These are phyloP conservation scores for Taphrorychus bicolor DNA, from an alignment of 2,888 invertebrate genomes.

Conservation along the genomic window DNA sequence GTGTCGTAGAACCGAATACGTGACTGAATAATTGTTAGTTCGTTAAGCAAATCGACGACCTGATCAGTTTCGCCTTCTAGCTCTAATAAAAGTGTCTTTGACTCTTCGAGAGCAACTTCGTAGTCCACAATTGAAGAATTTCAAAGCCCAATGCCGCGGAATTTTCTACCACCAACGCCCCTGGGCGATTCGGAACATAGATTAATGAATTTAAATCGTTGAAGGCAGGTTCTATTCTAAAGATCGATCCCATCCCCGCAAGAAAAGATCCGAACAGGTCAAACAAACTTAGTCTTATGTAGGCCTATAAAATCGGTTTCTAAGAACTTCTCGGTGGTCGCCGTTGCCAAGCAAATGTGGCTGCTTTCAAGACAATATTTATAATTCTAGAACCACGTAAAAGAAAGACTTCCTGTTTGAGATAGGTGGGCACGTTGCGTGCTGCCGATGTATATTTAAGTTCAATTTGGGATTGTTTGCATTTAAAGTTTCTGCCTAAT, in stretches of 20 bases:
- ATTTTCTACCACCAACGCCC: background rate
- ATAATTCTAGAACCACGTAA: background rate
- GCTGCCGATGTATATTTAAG: no score
- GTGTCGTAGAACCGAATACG: background rate
- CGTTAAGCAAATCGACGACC: background rate
- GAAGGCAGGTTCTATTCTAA: background rate
- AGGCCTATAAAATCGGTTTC: conserved; percentile 15
- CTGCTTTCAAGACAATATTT: background rate
- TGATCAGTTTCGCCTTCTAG: background rate
- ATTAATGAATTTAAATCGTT: background rate
- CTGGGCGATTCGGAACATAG: background rate
- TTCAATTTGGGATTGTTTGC: no score
- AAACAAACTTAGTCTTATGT: conserved; percentile 2
- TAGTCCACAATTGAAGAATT: background rate
- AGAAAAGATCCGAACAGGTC: conserved; percentile 7
- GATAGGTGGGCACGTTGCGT: background rate
- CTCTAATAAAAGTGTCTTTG: background rate
- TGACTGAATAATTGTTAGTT: conserved; percentile 5
- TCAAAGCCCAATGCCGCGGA: background rate
- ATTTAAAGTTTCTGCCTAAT: no score
- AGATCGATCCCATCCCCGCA: background rate
- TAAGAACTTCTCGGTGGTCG: conserved; percentile 17
- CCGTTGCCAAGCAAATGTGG: background rate
- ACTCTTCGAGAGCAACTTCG: background rate
- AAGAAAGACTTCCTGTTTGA: background rate